A percentile compares a stretch with the other conserved stretches of the same genome.
These are phyloP conservation scores for Colinus virginianus DNA, from an alignment of 2,113 vertebrate genomes.

Conservation along the genomic window DNA sequence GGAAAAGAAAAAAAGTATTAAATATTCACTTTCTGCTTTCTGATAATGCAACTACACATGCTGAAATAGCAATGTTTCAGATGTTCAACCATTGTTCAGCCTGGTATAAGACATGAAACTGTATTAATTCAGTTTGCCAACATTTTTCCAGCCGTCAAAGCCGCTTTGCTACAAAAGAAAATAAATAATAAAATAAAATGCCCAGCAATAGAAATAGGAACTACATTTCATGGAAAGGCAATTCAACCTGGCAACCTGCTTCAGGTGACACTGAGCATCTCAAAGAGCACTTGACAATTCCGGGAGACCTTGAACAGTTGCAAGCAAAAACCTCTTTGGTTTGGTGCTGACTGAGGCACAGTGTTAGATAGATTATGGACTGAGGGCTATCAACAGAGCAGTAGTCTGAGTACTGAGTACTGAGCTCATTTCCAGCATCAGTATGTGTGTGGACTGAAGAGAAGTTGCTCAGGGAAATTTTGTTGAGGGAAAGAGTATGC, in stretches of 20 bases:
- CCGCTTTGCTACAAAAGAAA: background rate
- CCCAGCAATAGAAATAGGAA: background rate
- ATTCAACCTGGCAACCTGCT: slow-evolving; percentile 38
- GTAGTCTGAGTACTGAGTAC: background rate
- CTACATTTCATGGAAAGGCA: slow-evolving; percentile 2
- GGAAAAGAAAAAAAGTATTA: background rate
- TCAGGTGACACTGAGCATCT: background rate
- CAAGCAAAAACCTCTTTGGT: background rate
- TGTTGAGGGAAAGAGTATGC: background rate
- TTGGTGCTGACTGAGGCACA: background rate
- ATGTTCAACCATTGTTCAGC: background rate
- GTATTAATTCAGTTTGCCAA: background rate
- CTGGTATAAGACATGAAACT: background rate
- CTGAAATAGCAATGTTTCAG: background rate
- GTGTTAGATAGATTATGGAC: too few relatives aligned
- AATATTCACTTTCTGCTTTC: background rate
- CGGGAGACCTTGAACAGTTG: slow-evolving; percentile 16
- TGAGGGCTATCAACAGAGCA: background rate
- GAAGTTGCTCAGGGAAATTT: background rate
- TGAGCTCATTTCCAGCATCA: background rate
- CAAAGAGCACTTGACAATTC: background rate
- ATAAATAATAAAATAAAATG: background rate
- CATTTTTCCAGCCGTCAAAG: background rate
- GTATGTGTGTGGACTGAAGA: fast-evolving
- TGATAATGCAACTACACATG: background rate